Percentiles rank a stretch among this genome's conserved stretches.
Conservation (phyloP, 2,888 invertebrate species). For the Carabus problematicus region DNA sequence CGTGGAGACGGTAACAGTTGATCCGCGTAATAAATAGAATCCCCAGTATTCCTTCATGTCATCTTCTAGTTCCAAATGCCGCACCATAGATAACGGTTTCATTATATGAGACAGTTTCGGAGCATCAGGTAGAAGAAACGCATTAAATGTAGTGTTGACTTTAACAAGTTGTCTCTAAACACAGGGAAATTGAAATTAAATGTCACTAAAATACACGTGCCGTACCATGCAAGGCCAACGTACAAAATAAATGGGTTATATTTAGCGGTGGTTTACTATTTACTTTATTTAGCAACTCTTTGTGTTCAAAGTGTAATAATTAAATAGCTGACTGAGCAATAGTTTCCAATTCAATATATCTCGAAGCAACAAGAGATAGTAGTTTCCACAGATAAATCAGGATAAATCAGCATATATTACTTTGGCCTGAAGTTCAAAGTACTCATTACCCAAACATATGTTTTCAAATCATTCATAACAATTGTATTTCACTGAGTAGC, state of each 20-base stretch:
- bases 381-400: not conserved
- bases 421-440: constrained; percentile 1
- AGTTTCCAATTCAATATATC: too few relatives aligned
- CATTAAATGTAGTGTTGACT: constrained; percentile 78
- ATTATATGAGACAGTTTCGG: constrained; percentile 67
- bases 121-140: constrained; percentile 70
- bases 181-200: constrained; percentile 10
- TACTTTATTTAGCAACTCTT: not conserved
- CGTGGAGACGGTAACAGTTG: constrained; percentile 75
- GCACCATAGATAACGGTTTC: constrained; percentile 72
- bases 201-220: constrained; percentile 24
- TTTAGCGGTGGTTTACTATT: constrained; percentile 23
- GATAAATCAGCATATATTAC: constrained; percentile 1
- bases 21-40: constrained; percentile 77
- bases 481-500: not conserved
- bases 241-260: constrained; percentile 18
- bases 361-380: too few relatives aligned
- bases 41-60: constrained; percentile 88
- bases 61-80: constrained; percentile 73
- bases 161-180: constrained; percentile 71
- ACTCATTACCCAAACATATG: not conserved
- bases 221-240: constrained; percentile 15
- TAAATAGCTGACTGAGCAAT: too few relatives aligned
- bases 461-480: not conserved
- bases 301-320: too few relatives aligned